Evolutionary conservation across 2,888 invertebrate genomes (phyloP), one percentile per base, ranked within the genome.

Genomic region (Augochlorella aurata): DNA sequence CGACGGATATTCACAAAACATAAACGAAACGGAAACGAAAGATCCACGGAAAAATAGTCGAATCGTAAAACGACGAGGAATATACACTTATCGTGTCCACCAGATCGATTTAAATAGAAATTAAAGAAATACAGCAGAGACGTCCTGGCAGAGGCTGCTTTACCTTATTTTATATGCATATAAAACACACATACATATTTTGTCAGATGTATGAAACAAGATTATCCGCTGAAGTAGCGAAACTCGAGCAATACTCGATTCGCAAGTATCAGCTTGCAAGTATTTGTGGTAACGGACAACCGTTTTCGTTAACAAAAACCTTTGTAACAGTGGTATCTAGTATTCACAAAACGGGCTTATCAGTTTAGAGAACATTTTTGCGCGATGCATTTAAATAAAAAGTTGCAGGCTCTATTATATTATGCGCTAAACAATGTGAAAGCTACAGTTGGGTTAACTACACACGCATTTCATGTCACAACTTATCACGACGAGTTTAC

Each of bases 171-270:
- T 8, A 14, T 16, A 24, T 38, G 77, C 10, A 47, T 47, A 18
- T 38, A 21, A 21, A 16, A 21, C 4, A 49, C 9, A 10, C 9
- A 10, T 14, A 45, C 5, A 10, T 44, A 14, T 44, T 72, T 38
- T 61, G 50, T 58, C 79, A 67, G 73, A 74, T 74, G 74, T 58
- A 66, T 65, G 80, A 69, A 69, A 73, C 8, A 49, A 38, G 18
- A 61, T 44, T n/a, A 8, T 8, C 24, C 14, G n/a, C n/a, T 72
- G 54, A 16, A 21, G 16, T 50, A 7, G 2, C 4, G 5, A 29
- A 44, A 38, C 7, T 44, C 18, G n/a, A 44, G 38, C 16, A 10
- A 18, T 18, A n/a, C 63, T 38, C 63, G 5, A 45, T 65, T 45
- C 5, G 8, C 10, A 0, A 29, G 45, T 0, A 16, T 12, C n/a